Conservation (phyloP, 2,113 vertebrate species). For the Synodontis membranacea region DNA sequence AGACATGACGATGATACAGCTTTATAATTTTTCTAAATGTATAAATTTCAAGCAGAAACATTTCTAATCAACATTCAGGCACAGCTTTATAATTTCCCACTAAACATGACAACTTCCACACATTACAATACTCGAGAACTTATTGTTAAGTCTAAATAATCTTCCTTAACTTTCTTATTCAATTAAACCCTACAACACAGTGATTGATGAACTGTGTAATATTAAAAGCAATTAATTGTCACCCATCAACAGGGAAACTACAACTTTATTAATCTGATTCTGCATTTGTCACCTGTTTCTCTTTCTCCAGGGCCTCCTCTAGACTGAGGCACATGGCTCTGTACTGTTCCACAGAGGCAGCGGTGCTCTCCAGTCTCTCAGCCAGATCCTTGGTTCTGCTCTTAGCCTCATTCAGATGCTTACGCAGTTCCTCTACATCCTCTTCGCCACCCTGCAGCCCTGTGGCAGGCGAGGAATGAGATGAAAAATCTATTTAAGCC, state of each 20-base stretch:
- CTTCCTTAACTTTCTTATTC: too few relatives aligned
- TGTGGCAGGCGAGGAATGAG: slow-evolving; percentile 48
- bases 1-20: too few relatives aligned
- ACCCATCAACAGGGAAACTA: too few relatives aligned
- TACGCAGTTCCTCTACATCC: slow-evolving; percentile 81
- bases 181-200: too few relatives aligned
- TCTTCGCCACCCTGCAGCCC: slow-evolving; percentile 72
- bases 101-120: not conserved
- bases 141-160: too few relatives aligned
- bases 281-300: slow-evolving; percentile 81
- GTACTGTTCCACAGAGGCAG: slow-evolving; percentile 87
- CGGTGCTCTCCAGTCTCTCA: slow-evolving; percentile 79
- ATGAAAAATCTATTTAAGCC: not conserved
- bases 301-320: slow-evolving; percentile 90
- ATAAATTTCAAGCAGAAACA: too few relatives aligned
- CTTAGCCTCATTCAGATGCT: slow-evolving; percentile 80
- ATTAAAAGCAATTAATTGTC: not conserved
- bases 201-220: too few relatives aligned
- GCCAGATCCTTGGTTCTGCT: slow-evolving; percentile 80
- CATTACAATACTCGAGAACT: too few relatives aligned
- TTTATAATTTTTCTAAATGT: not conserved
- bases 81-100: too few relatives aligned
- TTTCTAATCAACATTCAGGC: too few relatives aligned
- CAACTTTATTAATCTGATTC: not conserved
- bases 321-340: slow-evolving; percentile 87